phyloP scores from a whole-genome alignment of 1,140 invertebrate species.

The Cotesia vestalis region DNA sequence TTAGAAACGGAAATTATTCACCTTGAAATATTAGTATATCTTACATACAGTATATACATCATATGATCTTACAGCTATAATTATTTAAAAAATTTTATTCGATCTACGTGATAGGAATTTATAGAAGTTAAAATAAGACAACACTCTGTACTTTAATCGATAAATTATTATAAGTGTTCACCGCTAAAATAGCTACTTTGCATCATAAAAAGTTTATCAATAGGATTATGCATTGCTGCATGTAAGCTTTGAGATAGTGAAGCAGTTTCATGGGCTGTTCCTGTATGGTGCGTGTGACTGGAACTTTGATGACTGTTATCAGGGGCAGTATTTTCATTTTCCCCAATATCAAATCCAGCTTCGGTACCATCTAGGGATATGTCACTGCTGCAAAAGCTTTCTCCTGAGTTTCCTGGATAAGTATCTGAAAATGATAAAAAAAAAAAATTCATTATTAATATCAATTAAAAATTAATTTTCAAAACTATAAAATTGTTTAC shows the following conservation, averaged over 20 bases:
- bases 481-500: not conserved
- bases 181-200: conserved; percentile 92
- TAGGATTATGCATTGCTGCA: conserved; percentile 84
- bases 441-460: too few relatives aligned
- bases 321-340: conserved; percentile 55
- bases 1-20: too few relatives aligned
- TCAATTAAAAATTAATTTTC: not conserved
- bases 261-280: conserved; percentile 64
- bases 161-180: conserved; percentile 65
- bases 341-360: conserved; percentile 77
- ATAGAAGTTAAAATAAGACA: too few relatives aligned
- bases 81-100: too few relatives aligned
- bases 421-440: conserved; percentile 69
- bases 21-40: too few relatives aligned
- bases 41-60: too few relatives aligned
- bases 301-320: conserved; percentile 65
- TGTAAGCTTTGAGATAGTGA: conserved; percentile 70
- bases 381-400: conserved; percentile 90
- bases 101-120: too few relatives aligned
- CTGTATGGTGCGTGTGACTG: conserved; percentile 63
- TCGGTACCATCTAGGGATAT: conserved; percentile 87
- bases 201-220: conserved; percentile 98
- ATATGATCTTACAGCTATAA: too few relatives aligned
- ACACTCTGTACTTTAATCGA: not conserved
- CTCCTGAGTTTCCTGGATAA: conserved; percentile 84